A percentile compares a stretch with the other conserved stretches of the same genome.
These are phyloP conservation scores for Zygaena filipendulae DNA, from an alignment of 2,888 invertebrate species.

Conservation along the genomic window DNA sequence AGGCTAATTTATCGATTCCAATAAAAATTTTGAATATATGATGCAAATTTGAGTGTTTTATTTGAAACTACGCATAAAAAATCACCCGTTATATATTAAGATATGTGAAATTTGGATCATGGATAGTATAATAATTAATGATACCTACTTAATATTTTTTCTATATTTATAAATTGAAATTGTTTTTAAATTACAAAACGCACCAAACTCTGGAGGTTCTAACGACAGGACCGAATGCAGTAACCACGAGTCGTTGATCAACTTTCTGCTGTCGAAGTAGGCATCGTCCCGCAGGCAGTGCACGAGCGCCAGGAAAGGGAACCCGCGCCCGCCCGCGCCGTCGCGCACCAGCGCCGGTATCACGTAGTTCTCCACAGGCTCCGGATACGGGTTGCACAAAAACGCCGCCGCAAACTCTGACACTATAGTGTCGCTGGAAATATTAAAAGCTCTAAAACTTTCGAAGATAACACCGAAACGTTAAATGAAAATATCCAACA, in stretches of 20 bases:
- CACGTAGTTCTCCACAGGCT: slow-evolving; percentile 75
- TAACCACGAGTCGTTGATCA: slow-evolving; percentile 70
- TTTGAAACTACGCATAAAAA: too few species aligned
- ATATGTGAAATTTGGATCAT: too few species aligned
- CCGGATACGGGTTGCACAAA: slow-evolving; percentile 73
- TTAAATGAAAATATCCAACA: background rate
- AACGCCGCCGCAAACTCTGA: slow-evolving; percentile 74
- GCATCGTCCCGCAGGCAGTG: slow-evolving; percentile 41
- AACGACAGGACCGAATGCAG: slow-evolving; percentile 75
- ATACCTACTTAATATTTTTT: too few species aligned
- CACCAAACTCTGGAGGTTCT: slow-evolving; percentile 72
- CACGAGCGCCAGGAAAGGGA: slow-evolving; percentile 64
- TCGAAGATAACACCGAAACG: background rate
- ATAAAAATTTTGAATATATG: slow-evolving; percentile 2
- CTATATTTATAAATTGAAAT: too few species aligned
- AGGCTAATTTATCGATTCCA: slow-evolving; percentile 2
- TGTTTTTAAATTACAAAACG: too few species aligned
- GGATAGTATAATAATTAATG: too few species aligned
- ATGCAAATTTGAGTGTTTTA: too few species aligned
- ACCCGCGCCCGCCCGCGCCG: slow-evolving; percentile 28
- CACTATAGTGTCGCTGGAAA: slow-evolving; percentile 45
- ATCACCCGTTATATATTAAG: too few species aligned
- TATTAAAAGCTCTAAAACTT: too few species aligned
- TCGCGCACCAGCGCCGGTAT: slow-evolving; percentile 74
- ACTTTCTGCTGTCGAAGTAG: slow-evolving; percentile 52